phyloP scores from a whole-genome alignment of 2,888 invertebrate species.

The Chaetogeoica ovagalla region DNA sequence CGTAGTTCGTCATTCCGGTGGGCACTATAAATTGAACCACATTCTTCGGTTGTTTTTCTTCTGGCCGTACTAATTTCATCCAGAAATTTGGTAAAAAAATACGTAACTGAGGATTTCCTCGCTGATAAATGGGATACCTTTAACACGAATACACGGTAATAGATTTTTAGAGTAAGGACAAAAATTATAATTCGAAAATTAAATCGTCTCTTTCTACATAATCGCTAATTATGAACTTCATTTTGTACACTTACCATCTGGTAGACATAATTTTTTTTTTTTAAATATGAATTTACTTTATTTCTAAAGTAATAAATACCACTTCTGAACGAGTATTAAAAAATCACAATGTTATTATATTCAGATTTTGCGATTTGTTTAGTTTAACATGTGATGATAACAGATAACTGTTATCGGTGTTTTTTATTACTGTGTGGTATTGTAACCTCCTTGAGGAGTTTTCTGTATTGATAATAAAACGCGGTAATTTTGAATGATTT shows the following conservation, averaged over 20 bases:
- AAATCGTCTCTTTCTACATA: background rate
- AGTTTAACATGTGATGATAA: background rate
- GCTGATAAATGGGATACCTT: conserved; percentile 88
- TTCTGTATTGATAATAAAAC: background rate
- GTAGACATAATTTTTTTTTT: conserved; percentile 25
- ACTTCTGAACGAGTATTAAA: background rate
- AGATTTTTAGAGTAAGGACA: background rate
- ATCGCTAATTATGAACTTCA: background rate
- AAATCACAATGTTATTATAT: background rate
- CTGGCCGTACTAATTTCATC: conserved; percentile 85
- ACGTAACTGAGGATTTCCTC: conserved; percentile 90
- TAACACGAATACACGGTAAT: conserved; percentile 53
- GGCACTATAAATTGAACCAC: conserved; percentile 87
- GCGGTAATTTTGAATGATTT: background rate
- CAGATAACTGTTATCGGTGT: background rate
- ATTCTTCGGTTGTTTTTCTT: conserved; percentile 71
- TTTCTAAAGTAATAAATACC: background rate
- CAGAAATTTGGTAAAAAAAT: conserved; percentile 95
- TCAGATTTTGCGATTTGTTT: too few relatives aligned
- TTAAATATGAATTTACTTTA: background rate
- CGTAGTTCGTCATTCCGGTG: conserved; percentile 88
- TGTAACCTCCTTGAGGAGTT: background rate
- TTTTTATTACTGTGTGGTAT: background rate
- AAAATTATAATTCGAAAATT: background rate
- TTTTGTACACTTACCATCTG: conserved; percentile 33